These are phyloP conservation scores for Nerophis lumbriciformis DNA, from an alignment of 2,113 vertebrate species.

Conservation along the genomic window DNA sequence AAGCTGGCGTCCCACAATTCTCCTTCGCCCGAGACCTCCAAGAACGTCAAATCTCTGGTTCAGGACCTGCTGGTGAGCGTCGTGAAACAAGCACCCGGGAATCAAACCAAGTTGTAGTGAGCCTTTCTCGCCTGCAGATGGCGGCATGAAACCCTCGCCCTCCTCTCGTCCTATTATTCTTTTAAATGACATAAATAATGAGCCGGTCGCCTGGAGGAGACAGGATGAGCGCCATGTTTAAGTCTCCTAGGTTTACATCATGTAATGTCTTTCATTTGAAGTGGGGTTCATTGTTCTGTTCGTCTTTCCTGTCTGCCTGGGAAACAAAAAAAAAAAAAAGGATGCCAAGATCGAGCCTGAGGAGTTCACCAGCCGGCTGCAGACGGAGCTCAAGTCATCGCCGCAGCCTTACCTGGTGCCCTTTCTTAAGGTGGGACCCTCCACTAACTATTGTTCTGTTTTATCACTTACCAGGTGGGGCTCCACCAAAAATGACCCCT, in stretches of 20 bases:
- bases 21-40: constrained; percentile 81
- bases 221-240: constrained; percentile 9
- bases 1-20: constrained; percentile 86
- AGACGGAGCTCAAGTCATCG: constrained; percentile 84
- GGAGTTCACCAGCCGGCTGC: constrained; percentile 84
- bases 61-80: constrained; percentile 83
- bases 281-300: not conserved
- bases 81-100: too few species aligned
- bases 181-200: constrained; percentile 19
- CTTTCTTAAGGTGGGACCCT: constrained; percentile 79
- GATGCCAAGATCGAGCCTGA: constrained; percentile 87
- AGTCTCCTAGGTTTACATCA: constrained; percentile 6
- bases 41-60: constrained; percentile 84
- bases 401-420: constrained; percentile 87
- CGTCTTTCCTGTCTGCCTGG: not conserved
- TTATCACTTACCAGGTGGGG: not conserved
- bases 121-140: constrained; percentile 55
- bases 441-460: not conserved
- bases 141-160: constrained; percentile 49
- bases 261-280: constrained; percentile 13
- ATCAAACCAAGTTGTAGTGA: not conserved
- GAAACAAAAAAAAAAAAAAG: constrained; percentile 47
- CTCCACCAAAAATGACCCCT: constrained; percentile 12
- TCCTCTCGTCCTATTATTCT: not conserved
- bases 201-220: constrained; percentile 18